Evolutionary conservation across 30 jellyfish, hydroid and myxozoan species (phyloP).

Genomic region (Turritopsis dohrnii): DNA sequence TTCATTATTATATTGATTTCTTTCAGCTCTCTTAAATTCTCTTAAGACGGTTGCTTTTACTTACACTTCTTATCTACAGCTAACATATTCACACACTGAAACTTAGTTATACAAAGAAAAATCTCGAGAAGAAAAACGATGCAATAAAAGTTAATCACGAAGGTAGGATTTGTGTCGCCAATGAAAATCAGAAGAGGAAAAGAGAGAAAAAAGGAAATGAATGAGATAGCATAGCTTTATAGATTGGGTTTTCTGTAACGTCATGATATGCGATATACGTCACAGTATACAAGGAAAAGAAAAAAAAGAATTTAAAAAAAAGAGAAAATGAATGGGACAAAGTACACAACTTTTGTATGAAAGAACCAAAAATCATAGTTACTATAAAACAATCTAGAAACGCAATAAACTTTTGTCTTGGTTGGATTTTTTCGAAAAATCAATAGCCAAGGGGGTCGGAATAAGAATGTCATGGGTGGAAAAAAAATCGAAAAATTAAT

Average conservation of each 20-base stretch:
- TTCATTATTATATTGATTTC: background rate
- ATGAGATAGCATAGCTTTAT: background rate
- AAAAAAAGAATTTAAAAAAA: background rate
- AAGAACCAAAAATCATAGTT: too few species aligned
- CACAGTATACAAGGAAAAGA: background rate
- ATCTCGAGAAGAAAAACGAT: conserved; percentile 5
- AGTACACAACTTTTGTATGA: conserved; percentile 12
- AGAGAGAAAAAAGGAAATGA: conserved; percentile 4
- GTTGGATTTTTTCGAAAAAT: background rate
- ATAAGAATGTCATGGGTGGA: too few species aligned
- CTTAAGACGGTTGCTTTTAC: background rate
- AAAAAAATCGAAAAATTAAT: background rate
- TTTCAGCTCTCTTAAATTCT: background rate
- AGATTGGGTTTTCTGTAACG: background rate
- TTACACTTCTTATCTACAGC: background rate
- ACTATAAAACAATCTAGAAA: conserved; percentile 2
- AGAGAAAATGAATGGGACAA: background rate
- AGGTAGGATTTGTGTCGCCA: background rate
- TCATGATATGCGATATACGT: conserved; percentile 8
- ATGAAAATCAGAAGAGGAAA: too few species aligned
- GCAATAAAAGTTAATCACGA: background rate
- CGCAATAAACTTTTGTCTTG: conserved; percentile 7
- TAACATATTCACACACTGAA: background rate
- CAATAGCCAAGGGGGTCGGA: too few species aligned
- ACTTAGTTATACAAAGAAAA: background rate